These are phyloP conservation scores for Tapirus indicus DNA, from an alignment of 2,797 vertebrate species.

Conservation along the genomic window DNA sequence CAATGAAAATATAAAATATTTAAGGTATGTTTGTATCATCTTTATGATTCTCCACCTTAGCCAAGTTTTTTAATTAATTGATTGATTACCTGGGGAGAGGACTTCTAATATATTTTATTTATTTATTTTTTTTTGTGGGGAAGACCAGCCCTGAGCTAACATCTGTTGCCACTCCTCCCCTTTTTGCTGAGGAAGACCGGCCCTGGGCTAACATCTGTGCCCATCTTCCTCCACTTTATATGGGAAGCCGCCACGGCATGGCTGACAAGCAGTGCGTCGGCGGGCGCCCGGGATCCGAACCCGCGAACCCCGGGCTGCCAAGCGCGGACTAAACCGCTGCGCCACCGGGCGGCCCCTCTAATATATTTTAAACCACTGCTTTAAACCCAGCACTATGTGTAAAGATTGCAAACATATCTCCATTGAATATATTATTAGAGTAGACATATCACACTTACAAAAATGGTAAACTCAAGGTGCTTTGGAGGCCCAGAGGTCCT, in stretches of 20 bases:
- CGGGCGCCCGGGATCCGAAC: too few species aligned
- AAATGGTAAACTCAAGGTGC: not conserved
- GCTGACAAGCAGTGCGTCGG: too few species aligned
- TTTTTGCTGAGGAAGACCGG: too few species aligned
- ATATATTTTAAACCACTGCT: not conserved
- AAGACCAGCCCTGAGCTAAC: too few species aligned
- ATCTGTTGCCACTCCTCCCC: too few species aligned
- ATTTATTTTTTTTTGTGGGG: too few species aligned
- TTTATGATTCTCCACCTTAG: not conserved
- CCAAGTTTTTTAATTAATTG: not conserved
- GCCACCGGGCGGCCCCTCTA: too few species aligned
- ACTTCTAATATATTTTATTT: not conserved
- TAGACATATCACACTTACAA: fast-evolving
- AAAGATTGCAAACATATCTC: not conserved
- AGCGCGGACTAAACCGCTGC: too few species aligned
- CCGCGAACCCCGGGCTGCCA: too few species aligned
- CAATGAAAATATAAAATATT: not conserved
- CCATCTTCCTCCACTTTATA: too few species aligned
- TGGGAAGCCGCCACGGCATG: too few species aligned
- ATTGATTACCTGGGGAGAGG: not conserved
- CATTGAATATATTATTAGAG: fast-evolving
- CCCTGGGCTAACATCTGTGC: too few species aligned
- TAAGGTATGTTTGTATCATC: not conserved
- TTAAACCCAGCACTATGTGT: not conserved
- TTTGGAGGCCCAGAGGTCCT: not conserved